phyloP scores from a whole-genome alignment of 2,888 invertebrate species.

The Bibio marci region DNA sequence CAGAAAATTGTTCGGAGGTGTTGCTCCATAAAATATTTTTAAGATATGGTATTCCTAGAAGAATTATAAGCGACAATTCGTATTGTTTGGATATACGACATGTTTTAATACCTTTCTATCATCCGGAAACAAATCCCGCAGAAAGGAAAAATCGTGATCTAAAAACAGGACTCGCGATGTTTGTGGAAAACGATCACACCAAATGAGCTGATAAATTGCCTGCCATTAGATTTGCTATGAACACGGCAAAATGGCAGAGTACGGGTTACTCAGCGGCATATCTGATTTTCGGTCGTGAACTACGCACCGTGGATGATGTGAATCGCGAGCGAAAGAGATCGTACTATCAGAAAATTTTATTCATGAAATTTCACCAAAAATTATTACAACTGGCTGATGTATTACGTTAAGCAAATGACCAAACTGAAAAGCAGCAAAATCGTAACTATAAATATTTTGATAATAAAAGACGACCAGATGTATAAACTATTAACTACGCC shows the following conservation, averaged over 20 bases:
- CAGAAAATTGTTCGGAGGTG: slow-evolving; percentile 9
- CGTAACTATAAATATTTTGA: too few species aligned
- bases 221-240: slow-evolving; percentile 22
- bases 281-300: slow-evolving; percentile 20
- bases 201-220: slow-evolving; percentile 17
- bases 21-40: slow-evolving; percentile 12
- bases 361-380: slow-evolving; percentile 16
- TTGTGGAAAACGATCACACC: slow-evolving; percentile 14
- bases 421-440: too few species aligned
- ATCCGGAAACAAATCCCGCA: slow-evolving; percentile 18
- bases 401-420: too few species aligned
- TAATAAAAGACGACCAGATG: too few species aligned
- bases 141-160: slow-evolving; percentile 16
- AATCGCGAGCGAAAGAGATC: slow-evolving; percentile 14
- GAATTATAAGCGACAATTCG: slow-evolving; percentile 20
- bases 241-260: slow-evolving; percentile 15
- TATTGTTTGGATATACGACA: slow-evolving; percentile 15
- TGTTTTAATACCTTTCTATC: slow-evolving; percentile 14
- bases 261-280: slow-evolving; percentile 19
- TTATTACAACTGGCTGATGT: too few species aligned
- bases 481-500: too few species aligned
- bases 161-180: slow-evolving; percentile 17
- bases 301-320: slow-evolving; percentile 19
- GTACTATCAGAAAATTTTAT: slow-evolving; percentile 16
- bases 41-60: slow-evolving; percentile 18